Evolutionary conservation across 2,888 invertebrate genomes (phyloP).

Genomic region (Scaptodrosophila latifasciaeformis): DNA sequence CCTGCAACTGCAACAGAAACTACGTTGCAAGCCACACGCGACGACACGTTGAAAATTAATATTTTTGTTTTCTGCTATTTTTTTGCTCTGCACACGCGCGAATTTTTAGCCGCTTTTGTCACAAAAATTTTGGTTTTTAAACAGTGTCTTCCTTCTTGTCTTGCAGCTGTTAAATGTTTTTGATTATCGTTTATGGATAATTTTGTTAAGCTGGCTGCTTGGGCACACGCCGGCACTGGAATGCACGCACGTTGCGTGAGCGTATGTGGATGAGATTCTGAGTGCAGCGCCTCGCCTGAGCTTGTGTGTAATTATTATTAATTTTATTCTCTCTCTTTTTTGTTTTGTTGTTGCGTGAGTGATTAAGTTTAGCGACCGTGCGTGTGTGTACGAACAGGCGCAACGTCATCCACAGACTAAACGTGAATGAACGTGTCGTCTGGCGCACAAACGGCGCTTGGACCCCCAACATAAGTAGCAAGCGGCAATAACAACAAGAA

Average conservation of each 20-base stretch:
- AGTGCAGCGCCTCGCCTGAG: no score
- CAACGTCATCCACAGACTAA: constrained; percentile 73
- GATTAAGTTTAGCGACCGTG: constrained; percentile 43
- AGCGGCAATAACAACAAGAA: constrained; percentile 43
- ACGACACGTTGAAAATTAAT: constrained; percentile 14
- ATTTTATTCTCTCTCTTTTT: no score
- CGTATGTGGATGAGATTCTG: constrained; percentile 6
- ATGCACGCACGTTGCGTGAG: constrained; percentile 43
- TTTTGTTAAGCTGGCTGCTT: constrained; percentile 23
- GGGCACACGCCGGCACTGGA: constrained; percentile 59
- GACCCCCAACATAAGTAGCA: constrained; percentile 67
- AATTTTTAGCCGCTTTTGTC: not conserved
- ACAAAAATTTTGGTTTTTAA: not conserved
- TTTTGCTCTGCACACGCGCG: not conserved
- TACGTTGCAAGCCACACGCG: constrained; percentile 15
- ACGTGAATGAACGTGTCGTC: constrained; percentile 70
- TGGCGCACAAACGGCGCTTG: constrained; percentile 68
- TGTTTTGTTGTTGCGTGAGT: constrained; percentile 18
- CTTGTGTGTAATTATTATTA: no score
- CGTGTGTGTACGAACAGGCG: constrained; percentile 71
- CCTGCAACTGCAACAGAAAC: constrained; percentile 12
- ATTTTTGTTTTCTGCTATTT: not conserved
- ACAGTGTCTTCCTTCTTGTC: not conserved
- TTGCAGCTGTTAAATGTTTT: constrained; percentile 45
- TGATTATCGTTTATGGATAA: no score